These are phyloP conservation scores for Austrolebias charrua DNA, from an alignment of 2,797 vertebrate genomes.

Conservation along the genomic window DNA sequence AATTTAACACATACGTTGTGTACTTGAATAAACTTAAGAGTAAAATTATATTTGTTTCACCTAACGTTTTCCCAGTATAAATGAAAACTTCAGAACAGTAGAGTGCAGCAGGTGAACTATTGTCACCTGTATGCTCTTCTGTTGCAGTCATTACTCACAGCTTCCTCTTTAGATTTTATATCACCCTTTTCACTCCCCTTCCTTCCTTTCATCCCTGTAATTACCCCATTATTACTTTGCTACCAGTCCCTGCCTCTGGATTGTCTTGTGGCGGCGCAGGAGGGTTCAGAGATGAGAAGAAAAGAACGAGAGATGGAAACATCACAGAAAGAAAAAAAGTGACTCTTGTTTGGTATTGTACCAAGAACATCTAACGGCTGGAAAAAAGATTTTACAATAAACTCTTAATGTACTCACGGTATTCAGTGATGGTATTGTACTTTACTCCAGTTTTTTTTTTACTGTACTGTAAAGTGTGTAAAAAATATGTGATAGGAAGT, in stretches of 20 bases:
- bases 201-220: conserved; percentile 47
- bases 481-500: neutral
- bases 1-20: neutral
- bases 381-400: conserved; percentile 14
- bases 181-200: conserved; percentile 23
- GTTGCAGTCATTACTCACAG: conserved; percentile 37
- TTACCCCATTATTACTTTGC: conserved; percentile 62
- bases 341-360: conserved; percentile 35
- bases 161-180: conserved; percentile 19
- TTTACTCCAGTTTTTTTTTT: neutral
- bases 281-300: conserved; percentile 57
- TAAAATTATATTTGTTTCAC: neutral
- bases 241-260: conserved; percentile 55
- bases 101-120: conserved; percentile 30
- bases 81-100: conserved; percentile 12
- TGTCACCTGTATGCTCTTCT: conserved; percentile 22
- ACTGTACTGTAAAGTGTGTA: conserved; percentile 3
- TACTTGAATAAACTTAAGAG: neutral
- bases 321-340: conserved; percentile 37
- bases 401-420: conserved; percentile 20
- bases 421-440: conserved; percentile 1
- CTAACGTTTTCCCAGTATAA: conserved; percentile 14
- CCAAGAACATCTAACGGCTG: conserved; percentile 23
- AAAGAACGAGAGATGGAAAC: conserved; percentile 46
- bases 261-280: conserved; percentile 56